Evolutionary conservation across 2,113 vertebrate genomes (phyloP), one percentile per base, ranked within the genome.

Genomic region (Strix uralensis): DNA sequence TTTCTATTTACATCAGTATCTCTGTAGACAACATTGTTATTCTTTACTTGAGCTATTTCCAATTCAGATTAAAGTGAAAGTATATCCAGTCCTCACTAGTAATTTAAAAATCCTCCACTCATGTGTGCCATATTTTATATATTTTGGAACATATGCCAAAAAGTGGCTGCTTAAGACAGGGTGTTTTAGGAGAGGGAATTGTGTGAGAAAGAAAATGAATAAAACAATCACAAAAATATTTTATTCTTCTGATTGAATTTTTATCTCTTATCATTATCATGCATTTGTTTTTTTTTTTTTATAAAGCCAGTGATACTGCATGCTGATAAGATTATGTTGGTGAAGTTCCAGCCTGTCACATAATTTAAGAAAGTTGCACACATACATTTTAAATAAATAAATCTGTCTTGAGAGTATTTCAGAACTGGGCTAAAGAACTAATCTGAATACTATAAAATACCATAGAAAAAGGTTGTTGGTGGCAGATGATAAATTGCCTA

Each of bases 41-140:
- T 91, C 83, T 91, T 86, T 89, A 93, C 94, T 88, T 58, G 66
- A 92, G 88, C 78, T 91, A 94, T 95, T 96, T 96, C 91, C 91
- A 94, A 95, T 94, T 95, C 92, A 94, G 92, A 96, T 95, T 94
- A 85, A 92, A 95, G 88, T 73, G 84, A 91, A 89, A 91, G 81
- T 79, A 70, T 89, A 95, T 94, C 73, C 81, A 91, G 77, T 79
- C 81, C 46, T 95, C 94, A 72, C 86, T 85, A 89, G 81, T 58
- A 95, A 97, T 96, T 95, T 94, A 89, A 94, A 96, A 97, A 94
- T 77, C 61, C 78, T 94, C 73, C 58, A 94, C 25, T 96, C 73
- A 34, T 75, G 70, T 96, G 85, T 94, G 86, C 75, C 80, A 83
- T 84, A 51, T 90, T 94, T 73, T 92, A 78, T 84, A 59, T 23